Evolutionary conservation across 2,797 vertebrate species (phyloP).

Genomic region (Tenualosa ilisha): DNA sequence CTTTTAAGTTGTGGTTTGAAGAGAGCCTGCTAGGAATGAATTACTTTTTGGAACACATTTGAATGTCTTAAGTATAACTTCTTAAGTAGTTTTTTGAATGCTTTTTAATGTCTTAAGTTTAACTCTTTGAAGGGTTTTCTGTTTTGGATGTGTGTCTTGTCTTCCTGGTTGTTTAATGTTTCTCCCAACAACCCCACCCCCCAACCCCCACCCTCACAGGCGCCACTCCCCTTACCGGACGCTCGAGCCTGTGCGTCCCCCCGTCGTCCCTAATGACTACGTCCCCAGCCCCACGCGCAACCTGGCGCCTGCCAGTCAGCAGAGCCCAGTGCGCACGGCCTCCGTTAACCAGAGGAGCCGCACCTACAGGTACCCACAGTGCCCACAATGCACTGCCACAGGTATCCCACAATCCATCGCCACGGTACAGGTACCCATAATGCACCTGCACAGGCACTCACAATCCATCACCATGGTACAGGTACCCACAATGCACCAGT

Average conservation of each 20-base stretch:
- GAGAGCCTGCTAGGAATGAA: no score
- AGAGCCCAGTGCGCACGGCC: conserved; percentile 91
- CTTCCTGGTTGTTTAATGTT: background rate
- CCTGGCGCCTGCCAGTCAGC: conserved; percentile 78
- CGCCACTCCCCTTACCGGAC: conserved; percentile 97
- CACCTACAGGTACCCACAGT: conserved; percentile 88
- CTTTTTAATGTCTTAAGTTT: background rate
- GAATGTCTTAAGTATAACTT: no score
- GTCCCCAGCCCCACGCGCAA: conserved; percentile 92
- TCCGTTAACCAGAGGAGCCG: conserved; percentile 92
- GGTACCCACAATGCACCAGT: background rate
- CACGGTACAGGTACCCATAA: background rate
- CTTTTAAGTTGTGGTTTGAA: background rate
- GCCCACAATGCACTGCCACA: no score
- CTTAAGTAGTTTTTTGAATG: background rate
- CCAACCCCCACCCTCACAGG: conserved; percentile 66
- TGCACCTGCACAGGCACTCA: background rate
- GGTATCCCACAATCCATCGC: background rate
- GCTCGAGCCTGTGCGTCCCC: conserved; percentile 94
- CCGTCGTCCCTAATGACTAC: conserved; percentile 96
- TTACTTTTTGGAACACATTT: no score
- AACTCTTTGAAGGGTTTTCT: background rate
- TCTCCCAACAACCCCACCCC: conserved; percentile 21
- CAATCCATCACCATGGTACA: background rate
- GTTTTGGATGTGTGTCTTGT: background rate